Base-by-base conservation (phyloP, 2,888 invertebrate species). In the Allacma fusca region DNA sequence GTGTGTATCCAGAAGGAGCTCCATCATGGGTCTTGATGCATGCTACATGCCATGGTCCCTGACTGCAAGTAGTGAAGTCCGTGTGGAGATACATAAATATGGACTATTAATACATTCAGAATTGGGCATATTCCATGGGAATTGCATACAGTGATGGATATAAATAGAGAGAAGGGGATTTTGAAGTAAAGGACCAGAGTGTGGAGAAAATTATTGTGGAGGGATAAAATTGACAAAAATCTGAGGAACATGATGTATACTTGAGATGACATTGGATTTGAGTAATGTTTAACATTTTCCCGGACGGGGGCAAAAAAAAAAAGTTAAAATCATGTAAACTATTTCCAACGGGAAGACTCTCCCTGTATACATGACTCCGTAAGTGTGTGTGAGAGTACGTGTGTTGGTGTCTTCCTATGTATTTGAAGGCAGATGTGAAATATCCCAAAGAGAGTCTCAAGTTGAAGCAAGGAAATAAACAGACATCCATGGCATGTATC, bases 401-500 rank as follows among this genome's bases (percentile, higher is more conserved):
- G 5, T 40, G 7, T 40, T 5, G 7, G 40, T 40, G 40, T 40
- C 7, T 40, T 5, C 13, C 40, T 40, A n/a, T n/a, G n/a, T n/a
- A n/a, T n/a, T n/a, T n/a, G n/a, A n/a, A n/a, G 28, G 28, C 65
- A 65, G 65, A 65, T 65, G 65, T 65, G 65, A 65, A 65, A 65
- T 65, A 26, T 65, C 65, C 65, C 65, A 65, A 24, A 62, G 62
- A 23, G 65, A 26, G 28, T 65, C 65, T 26, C 26, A 26, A 26
- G 65, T 65, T 65, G 28, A 65, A 65, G 65, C 19, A 65, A 65
- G 65, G 65, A 65, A 65, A 26, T 65, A 65, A 65, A 65, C 65
- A 65, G 65, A 65, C 65, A 29, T 65, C 65, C 65, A 26, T 19
- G 28, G 28, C 65, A 65, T 65, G 65, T 65, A 65, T 65, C 29